Evolutionary conservation across 2,888 invertebrate genomes (phyloP), one percentile per base, ranked within the genome.

Genomic region (Drosophila longiperda): DNA sequence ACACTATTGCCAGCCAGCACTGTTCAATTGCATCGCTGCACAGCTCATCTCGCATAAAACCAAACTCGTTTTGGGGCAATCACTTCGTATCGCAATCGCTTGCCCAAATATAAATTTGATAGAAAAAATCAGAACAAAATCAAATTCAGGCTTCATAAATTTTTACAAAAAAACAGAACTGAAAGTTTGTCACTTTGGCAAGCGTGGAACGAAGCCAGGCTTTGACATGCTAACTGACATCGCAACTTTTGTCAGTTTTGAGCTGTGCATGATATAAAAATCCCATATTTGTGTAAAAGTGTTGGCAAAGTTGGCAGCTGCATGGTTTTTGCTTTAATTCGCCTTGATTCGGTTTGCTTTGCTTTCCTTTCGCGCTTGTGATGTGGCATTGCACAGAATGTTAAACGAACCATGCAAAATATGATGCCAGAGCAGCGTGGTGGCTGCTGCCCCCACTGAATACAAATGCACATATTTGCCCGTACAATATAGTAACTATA

Each of bases 321-420:
- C 78, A 70, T 53, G 58, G 68, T 58, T 77, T 69, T 29, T 29
- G 29, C 29, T 29, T 6, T 29, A 6, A 29, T 29, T 29, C 29
- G 62, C 29, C 54, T 65, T 54, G 48, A 33, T 62, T 62, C 20
- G 20, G 8, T 17, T 67, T 57, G 55, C 32, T 67, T 64, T 60
- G 64, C 38, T 70, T 72, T 61, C 48, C 45, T 72, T 65, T 62
- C 64, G 34, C 60, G 86, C 59, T 58, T 69, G 71, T 68, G 67
- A 60, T 87, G 71, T 78, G 78, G 76, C 72, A 67, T 67, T 83
- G 89, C 71, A 81, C 78, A 77, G 80, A 87, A 87, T 90, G 87
- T 78, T 89, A 81, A 89, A 89, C 89, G 90, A 89, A 91, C 80
- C 89, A 82, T 91, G 83, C 83, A 89, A 89, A 89, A 84, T 79